Evolutionary conservation across 2,888 invertebrate genomes (phyloP).

Genomic region (Melinaea marsaeus): DNA sequence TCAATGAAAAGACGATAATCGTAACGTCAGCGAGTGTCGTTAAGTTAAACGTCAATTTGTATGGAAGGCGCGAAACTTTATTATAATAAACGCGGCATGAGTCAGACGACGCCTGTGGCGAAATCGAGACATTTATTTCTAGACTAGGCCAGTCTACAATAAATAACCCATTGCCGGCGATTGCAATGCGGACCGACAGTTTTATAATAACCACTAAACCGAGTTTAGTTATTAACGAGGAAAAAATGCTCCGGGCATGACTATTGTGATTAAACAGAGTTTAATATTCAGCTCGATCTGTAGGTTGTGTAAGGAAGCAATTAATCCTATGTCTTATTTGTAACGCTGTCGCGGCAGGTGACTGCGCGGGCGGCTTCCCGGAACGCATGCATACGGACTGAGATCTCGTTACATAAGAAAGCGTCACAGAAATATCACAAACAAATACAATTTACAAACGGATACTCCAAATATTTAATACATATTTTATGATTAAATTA

Average conservation of each 20-base stretch:
- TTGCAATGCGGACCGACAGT: constrained; percentile 55
- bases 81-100: constrained; percentile 39
- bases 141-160: constrained; percentile 45
- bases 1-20: constrained; percentile 30
- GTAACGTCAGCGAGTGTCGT: constrained; percentile 28
- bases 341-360: constrained; percentile 71
- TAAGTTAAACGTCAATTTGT: constrained; percentile 33
- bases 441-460: no score
- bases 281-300: constrained; percentile 61
- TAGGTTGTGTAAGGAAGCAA: constrained; percentile 66
- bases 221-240: constrained; percentile 29
- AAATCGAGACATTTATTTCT: constrained; percentile 44
- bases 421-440: background rate
- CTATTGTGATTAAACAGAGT: constrained; percentile 57
- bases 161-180: constrained; percentile 54
- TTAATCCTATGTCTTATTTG: constrained; percentile 71
- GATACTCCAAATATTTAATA: no score
- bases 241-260: constrained; percentile 47
- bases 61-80: constrained; percentile 37
- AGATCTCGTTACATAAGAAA: constrained; percentile 25
- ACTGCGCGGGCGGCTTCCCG: constrained; percentile 51
- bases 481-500: no score
- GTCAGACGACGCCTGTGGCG: constrained; percentile 40
- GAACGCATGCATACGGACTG: constrained; percentile 35
- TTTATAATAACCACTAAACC: constrained; percentile 42